phyloP scores from a whole-genome alignment of 1,140 invertebrate species.

The Drosophila suzukii region DNA sequence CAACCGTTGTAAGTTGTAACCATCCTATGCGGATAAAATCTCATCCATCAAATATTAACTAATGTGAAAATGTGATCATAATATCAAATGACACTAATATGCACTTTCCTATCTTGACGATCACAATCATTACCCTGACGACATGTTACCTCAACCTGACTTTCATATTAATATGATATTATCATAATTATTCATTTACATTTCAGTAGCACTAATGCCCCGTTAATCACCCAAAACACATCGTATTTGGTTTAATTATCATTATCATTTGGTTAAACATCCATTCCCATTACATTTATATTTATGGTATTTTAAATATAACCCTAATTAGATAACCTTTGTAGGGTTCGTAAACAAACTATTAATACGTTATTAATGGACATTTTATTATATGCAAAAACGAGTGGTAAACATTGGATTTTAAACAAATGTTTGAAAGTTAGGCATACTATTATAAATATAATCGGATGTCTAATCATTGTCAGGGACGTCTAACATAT shows the following conservation, averaged over 20 bases:
- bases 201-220: background rate
- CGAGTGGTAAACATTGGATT: too few species aligned
- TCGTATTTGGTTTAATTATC: background rate
- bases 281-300: background rate
- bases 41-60: too few species aligned
- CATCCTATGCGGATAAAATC: too few species aligned
- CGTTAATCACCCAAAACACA: background rate
- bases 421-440: too few species aligned
- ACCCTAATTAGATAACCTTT: background rate
- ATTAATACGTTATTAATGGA: too few species aligned
- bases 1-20: constrained; percentile 87
- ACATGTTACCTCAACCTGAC: background rate
- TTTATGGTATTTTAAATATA: background rate
- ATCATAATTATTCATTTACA: background rate
- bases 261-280: background rate
- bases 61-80: too few species aligned
- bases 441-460: too few species aligned
- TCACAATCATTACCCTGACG: background rate
- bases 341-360: background rate
- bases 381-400: too few species aligned
- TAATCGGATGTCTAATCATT: too few species aligned
- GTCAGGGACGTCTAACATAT: too few species aligned
- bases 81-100: too few species aligned
- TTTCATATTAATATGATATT: background rate
- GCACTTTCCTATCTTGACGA: background rate